Percentiles rank a stretch among this genome's conserved stretches.
phyloP scores from a whole-genome alignment of 2,888 invertebrate genomes.

The Hydropsyche betteni region DNA sequence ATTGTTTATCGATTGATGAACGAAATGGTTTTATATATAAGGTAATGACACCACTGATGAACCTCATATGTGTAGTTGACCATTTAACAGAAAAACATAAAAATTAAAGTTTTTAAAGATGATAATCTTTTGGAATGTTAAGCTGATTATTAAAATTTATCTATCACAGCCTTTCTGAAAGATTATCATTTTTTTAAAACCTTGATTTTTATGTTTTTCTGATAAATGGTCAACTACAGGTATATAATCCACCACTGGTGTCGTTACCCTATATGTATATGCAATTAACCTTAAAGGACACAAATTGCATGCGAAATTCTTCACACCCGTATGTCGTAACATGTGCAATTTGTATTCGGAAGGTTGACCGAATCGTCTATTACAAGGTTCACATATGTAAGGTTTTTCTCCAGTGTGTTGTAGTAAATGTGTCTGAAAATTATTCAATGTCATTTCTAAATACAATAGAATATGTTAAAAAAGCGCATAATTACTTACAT shows the following conservation, averaged over 20 bases:
- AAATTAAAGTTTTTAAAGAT: too few relatives aligned
- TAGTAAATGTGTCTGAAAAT: constrained; percentile 47
- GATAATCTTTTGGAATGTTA: too few relatives aligned
- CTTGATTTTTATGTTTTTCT: too few relatives aligned
- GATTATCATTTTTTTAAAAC: too few relatives aligned
- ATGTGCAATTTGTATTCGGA: constrained; percentile 49
- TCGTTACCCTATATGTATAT: background rate
- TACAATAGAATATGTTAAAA: background rate
- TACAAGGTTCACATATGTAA: constrained; percentile 46
- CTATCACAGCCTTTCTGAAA: too few relatives aligned
- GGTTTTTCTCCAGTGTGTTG: constrained; percentile 50
- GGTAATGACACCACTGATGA: too few relatives aligned
- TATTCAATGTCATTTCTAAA: background rate
- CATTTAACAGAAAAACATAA: too few relatives aligned
- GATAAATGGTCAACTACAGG: too few relatives aligned
- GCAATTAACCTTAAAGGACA: constrained; percentile 45
- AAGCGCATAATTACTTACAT: constrained; percentile 34
- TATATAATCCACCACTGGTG: too few relatives aligned
- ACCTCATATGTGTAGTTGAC: too few relatives aligned
- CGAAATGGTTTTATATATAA: background rate
- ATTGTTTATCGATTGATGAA: background rate
- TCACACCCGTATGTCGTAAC: constrained; percentile 49
- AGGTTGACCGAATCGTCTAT: constrained; percentile 45
- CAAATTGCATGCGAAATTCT: constrained; percentile 47
- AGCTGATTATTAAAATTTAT: too few relatives aligned